These are phyloP conservation scores for Microvelia longipes DNA, from an alignment of 1,140 invertebrate species.

Conservation along the genomic window DNA sequence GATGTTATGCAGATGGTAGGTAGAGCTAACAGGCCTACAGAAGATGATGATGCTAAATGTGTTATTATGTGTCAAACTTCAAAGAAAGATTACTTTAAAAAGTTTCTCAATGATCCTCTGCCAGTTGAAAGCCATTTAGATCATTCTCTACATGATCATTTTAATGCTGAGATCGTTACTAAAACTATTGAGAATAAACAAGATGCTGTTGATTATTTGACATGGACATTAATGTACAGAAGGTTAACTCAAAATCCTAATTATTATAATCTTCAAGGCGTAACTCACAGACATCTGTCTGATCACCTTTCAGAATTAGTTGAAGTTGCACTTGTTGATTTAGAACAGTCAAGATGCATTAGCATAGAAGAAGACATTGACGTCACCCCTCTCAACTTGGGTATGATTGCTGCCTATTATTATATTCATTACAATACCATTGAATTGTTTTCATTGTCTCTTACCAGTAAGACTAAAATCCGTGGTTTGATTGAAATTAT, in stretches of 20 bases:
- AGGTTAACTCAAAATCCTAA: constrained; percentile 98
- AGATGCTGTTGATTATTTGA: constrained; percentile 97
- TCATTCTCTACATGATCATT: constrained; percentile 95
- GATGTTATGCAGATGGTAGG: constrained; percentile 98
- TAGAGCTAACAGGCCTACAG: constrained; percentile 68
- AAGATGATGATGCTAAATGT: constrained; percentile 89
- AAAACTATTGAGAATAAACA: constrained; percentile 99
- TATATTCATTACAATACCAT: constrained; percentile 99
- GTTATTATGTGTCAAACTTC: constrained; percentile 93
- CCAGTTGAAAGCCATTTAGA: constrained; percentile 97
- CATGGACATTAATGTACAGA: constrained; percentile 97
- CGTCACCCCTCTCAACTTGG: constrained; percentile 85
- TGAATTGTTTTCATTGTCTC: constrained; percentile 89
- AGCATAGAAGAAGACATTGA: constrained; percentile 97
- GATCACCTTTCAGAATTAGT: constrained; percentile 97
- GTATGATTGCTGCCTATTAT: constrained; percentile 99
- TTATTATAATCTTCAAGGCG: constrained; percentile 95
- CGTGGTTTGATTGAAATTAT: constrained; percentile 95
- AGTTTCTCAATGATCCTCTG: constrained; percentile 92
- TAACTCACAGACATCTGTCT: constrained; percentile 90
- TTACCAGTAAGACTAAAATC: constrained; percentile 96
- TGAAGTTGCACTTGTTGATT: constrained; percentile 84
- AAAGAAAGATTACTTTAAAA: constrained; percentile 98
- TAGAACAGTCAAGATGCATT: constrained; percentile 97
- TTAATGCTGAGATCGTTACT: constrained; percentile 98